Conservation (phyloP, 2,797 vertebrate species). For the Cynodonichthys magdalenae region DNA sequence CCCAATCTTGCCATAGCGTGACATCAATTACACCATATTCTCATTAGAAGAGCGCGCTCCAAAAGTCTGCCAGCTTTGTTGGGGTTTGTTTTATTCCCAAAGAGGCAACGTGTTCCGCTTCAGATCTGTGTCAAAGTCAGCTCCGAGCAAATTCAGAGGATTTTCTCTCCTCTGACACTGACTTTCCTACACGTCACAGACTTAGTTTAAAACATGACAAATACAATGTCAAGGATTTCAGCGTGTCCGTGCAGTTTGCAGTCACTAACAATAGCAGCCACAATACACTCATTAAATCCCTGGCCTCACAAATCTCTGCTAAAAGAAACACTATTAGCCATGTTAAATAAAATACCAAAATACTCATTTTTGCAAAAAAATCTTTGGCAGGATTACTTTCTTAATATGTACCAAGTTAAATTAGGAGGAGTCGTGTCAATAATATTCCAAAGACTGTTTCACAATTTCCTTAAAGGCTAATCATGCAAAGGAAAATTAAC, state of each 20-base stretch:
- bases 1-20: constrained; percentile 71
- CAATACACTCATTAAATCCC: constrained; percentile 61
- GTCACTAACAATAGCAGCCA: constrained; percentile 61
- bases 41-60: constrained; percentile 66
- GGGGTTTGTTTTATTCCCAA: constrained; percentile 60
- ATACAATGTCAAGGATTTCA: constrained; percentile 68
- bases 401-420: constrained; percentile 64
- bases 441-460: constrained; percentile 44
- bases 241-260: constrained; percentile 38
- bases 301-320: constrained; percentile 45
- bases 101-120: constrained; percentile 63
- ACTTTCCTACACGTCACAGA: constrained; percentile 44
- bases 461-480: constrained; percentile 45
- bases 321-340: constrained; percentile 59
- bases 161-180: constrained; percentile 69
- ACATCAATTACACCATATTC: constrained; percentile 78
- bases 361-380: constrained; percentile 46
- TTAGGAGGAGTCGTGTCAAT: constrained; percentile 47
- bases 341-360: constrained; percentile 53
- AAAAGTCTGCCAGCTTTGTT: constrained; percentile 60
- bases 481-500: constrained; percentile 36
- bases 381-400: constrained; percentile 66
- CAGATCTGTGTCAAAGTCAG: constrained; percentile 73
- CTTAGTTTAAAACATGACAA: constrained; percentile 69
- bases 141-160: constrained; percentile 59